These are phyloP conservation scores for Bellardia pandia DNA, from an alignment of 2,888 invertebrate genomes.

Conservation along the genomic window DNA sequence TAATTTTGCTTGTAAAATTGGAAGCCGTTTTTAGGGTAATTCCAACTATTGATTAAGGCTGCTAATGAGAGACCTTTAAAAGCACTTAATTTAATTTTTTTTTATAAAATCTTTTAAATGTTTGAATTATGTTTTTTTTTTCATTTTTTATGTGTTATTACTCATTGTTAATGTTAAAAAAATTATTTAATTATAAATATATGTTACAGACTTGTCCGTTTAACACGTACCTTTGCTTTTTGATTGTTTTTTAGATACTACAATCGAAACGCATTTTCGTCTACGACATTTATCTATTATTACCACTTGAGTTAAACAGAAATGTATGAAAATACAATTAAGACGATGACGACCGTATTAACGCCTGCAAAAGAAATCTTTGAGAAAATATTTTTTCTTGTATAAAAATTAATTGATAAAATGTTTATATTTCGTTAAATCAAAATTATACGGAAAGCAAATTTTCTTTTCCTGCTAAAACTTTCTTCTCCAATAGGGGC, in stretches of 20 bases:
- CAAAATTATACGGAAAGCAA: too few species aligned
- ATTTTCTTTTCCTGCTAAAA: too few species aligned
- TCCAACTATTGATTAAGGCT: neutral
- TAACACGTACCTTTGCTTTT: conserved; percentile 21
- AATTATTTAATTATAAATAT: conserved; percentile 3
- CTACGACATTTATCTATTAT: neutral
- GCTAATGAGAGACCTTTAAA: too few species aligned
- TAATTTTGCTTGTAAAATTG: neutral
- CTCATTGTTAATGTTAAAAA: too few species aligned
- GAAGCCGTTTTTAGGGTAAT: neutral
- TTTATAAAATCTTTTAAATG: neutral
- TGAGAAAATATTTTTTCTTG: too few species aligned
- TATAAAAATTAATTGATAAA: too few species aligned
- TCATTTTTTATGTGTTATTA: neutral
- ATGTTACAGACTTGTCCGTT: conserved; percentile 19
- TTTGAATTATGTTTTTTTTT: neutral
- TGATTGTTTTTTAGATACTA: conserved; percentile 12
- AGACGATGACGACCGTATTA: neutral
- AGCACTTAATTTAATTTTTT: neutral
- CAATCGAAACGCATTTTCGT: neutral
- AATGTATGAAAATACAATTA: neutral
- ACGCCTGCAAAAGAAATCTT: too few species aligned
- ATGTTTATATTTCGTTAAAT: too few species aligned
- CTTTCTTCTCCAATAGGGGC: too few species aligned
- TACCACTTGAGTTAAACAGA: neutral